Percentiles rank a stretch among this genome's conserved stretches.
Evolutionary conservation across 2,888 invertebrate genomes (phyloP).

Genomic region (Helicoverpa assulta): DNA sequence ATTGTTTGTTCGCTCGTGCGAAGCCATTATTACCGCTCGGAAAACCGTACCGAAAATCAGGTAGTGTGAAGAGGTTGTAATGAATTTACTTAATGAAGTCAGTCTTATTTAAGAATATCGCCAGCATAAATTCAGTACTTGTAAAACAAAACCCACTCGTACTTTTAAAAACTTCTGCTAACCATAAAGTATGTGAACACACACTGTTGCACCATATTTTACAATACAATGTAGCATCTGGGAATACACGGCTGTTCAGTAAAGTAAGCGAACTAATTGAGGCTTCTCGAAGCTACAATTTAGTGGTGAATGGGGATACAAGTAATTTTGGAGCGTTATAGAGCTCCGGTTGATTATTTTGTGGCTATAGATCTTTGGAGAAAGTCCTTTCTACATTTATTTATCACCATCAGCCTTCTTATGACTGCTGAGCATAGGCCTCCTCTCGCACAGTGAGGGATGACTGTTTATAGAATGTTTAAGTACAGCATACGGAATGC

Average conservation of each 20-base stretch:
- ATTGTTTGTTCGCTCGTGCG: too few relatives aligned
- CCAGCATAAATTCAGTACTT: too few relatives aligned
- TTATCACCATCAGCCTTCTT: too few relatives aligned
- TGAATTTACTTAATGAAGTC: too few relatives aligned
- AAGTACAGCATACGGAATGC: too few relatives aligned
- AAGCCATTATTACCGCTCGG: too few relatives aligned
- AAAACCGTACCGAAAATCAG: too few relatives aligned
- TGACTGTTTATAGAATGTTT: too few relatives aligned
- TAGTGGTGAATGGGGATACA: not conserved
- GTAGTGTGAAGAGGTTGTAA: too few relatives aligned
- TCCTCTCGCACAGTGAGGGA: too few relatives aligned
- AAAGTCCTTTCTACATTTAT: not conserved
- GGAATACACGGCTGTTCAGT: not conserved
- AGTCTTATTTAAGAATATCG: too few relatives aligned
- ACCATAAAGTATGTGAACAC: not conserved
- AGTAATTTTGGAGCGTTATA: not conserved
- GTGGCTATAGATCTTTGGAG: not conserved
- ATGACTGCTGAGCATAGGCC: too few relatives aligned
- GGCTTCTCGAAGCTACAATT: not conserved
- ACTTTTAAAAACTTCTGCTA: not conserved
- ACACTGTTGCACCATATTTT: constrained; percentile 2
- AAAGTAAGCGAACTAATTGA: constrained; percentile 5
- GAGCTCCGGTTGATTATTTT: not conserved
- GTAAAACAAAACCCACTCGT: not conserved
- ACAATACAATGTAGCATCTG: not conserved